phyloP scores from a whole-genome alignment of 2,797 vertebrate genomes.

The Gobio occitaniae region DNA sequence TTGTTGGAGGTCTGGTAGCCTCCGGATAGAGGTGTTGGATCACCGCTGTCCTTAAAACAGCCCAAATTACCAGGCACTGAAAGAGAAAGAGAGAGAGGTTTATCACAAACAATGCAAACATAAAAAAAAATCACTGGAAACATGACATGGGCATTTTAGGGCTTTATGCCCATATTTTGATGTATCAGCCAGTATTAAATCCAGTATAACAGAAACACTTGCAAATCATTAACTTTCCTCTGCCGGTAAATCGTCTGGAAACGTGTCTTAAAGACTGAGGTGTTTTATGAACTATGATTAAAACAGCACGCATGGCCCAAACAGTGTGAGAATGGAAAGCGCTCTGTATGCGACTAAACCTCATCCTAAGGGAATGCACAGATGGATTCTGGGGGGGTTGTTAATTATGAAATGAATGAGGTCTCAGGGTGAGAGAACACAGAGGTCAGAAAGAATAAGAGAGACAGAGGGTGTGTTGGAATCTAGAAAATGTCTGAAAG shows the following conservation, averaged over 20 bases:
- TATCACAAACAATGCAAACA: not conserved
- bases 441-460: constrained; percentile 21
- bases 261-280: constrained; percentile 36
- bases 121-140: not conserved
- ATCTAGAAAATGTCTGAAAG: constrained; percentile 24
- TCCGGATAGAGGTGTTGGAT: constrained; percentile 91
- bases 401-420: constrained; percentile 34
- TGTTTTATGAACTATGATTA: constrained; percentile 46
- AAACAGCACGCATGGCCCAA: constrained; percentile 3
- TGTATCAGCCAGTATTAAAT: not conserved
- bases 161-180: not conserved
- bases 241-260: constrained; percentile 48
- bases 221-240: constrained; percentile 49
- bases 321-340: constrained; percentile 4
- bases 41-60: constrained; percentile 94
- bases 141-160: not conserved
- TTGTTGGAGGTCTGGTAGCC: constrained; percentile 92
- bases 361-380: constrained; percentile 39
- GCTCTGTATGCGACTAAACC: constrained; percentile 13
- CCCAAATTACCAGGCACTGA: constrained; percentile 96
- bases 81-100: constrained; percentile 36
- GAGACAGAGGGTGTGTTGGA: constrained; percentile 23
- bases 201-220: constrained; percentile 29
- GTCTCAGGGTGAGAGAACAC: constrained; percentile 21
- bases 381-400: constrained; percentile 30